Conservation (phyloP, 2,113 vertebrate genomes). For the Salminus brasiliensis region DNA sequence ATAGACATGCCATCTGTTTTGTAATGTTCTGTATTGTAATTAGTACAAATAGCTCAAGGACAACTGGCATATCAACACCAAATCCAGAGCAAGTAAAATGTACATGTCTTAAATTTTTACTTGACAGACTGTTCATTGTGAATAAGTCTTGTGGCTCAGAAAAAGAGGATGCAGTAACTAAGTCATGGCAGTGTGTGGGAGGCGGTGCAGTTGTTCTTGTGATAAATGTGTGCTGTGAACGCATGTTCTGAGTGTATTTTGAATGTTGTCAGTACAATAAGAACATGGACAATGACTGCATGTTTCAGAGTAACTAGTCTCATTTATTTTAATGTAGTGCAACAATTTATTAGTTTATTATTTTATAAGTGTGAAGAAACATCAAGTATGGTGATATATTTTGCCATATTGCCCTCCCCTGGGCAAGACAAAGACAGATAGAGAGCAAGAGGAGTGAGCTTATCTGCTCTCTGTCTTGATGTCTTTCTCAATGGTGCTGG, state of each 20-base stretch:
- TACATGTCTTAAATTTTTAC: not conserved
- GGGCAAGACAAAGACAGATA: constrained; percentile 32
- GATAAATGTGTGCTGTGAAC: too few species aligned
- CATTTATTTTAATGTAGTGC: too few species aligned
- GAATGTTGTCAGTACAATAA: too few species aligned
- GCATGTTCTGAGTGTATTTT: too few species aligned
- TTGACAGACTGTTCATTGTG: not conserved
- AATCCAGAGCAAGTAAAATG: not conserved
- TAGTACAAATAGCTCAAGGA: constrained; percentile 27
- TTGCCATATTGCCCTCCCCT: too few species aligned
- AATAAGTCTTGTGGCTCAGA: not conserved
- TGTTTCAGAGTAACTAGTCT: too few species aligned
- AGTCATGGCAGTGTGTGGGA: not conserved
- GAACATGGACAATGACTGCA: too few species aligned
- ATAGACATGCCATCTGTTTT: constrained; percentile 20
- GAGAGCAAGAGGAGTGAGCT: constrained; percentile 14
- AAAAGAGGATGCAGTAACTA: not conserved
- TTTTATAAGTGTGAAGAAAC: too few species aligned
- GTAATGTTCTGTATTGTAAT: constrained; percentile 7
- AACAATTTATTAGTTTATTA: too few species aligned
- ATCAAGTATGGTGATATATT: too few species aligned
- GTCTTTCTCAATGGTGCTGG: constrained; percentile 35
- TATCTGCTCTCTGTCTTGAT: constrained; percentile 14
- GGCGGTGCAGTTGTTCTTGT: not conserved
- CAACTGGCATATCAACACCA: constrained; percentile 15